Percentiles rank a stretch among this genome's conserved stretches.
Evolutionary conservation across 2,888 invertebrate genomes (phyloP).

Genomic region (Lamproptera curius): DNA sequence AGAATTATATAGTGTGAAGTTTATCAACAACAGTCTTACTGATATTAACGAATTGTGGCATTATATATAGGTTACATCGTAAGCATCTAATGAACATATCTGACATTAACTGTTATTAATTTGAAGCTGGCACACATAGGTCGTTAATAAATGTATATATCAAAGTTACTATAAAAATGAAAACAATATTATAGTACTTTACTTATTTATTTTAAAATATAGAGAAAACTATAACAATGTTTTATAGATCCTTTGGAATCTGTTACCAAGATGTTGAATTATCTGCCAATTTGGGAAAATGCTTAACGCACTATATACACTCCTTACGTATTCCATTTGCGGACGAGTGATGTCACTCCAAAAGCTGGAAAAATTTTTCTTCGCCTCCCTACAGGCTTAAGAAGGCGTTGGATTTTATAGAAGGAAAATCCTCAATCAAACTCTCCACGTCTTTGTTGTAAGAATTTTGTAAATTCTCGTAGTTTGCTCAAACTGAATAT

Average conservation of each 20-base stretch:
- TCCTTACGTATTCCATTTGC: conserved; percentile 28
- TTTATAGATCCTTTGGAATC: too few species aligned
- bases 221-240: too few species aligned
- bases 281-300: neutral
- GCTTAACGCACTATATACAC: neutral
- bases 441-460: conserved; percentile 33
- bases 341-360: conserved; percentile 20
- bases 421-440: conserved; percentile 33
- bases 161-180: too few species aligned
- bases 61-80: conserved; percentile 28
- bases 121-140: too few species aligned
- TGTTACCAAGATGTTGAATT: neutral
- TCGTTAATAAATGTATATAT: too few species aligned
- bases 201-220: too few species aligned
- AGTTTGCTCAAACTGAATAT: conserved; percentile 26
- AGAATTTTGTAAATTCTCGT: conserved; percentile 31
- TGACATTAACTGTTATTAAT: too few species aligned
- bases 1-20: conserved; percentile 54
- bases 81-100: too few species aligned
- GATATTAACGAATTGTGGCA: conserved; percentile 33
- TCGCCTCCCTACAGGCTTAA: conserved; percentile 25
- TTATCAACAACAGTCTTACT: conserved; percentile 47
- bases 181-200: too few species aligned
- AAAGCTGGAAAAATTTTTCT: conserved; percentile 28
- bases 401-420: conserved; percentile 30